These are phyloP conservation scores for Puffinus mauretanicus DNA, from an alignment of 2,113 vertebrate genomes.

Conservation along the genomic window DNA sequence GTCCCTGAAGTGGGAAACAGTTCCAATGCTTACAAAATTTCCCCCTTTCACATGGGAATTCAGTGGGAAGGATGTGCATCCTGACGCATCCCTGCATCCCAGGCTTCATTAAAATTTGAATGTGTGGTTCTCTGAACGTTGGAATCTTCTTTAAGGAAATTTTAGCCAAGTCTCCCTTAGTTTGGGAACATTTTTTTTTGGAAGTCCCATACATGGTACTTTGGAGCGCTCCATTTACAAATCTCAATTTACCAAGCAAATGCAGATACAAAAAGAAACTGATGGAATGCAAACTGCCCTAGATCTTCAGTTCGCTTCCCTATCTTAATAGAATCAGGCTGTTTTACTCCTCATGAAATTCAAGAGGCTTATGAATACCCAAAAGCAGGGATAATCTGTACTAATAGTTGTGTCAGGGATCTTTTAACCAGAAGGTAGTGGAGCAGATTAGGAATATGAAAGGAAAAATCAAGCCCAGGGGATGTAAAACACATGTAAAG, in stretches of 20 bases:
- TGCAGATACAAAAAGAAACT: neutral
- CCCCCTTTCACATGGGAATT: neutral
- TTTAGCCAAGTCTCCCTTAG: neutral
- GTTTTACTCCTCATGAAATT: neutral
- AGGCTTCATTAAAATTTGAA: neutral
- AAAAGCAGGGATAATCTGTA: neutral
- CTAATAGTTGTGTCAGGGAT: neutral
- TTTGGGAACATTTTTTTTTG: neutral
- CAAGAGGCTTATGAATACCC: neutral
- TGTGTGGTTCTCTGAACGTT: neutral
- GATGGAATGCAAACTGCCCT: neutral
- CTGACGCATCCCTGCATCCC: neutral
- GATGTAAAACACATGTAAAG: neutral
- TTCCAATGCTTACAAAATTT: neutral
- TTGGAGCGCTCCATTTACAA: neutral
- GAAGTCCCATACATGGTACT: neutral
- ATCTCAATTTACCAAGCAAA: neutral
- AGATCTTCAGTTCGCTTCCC: neutral
- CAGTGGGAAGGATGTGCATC: neutral
- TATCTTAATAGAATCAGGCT: neutral
- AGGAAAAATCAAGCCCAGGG: neutral
- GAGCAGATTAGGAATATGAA: neutral
- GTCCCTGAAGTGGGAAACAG: neutral
- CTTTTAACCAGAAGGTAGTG: neutral
- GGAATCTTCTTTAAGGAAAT: neutral